Evolutionary conservation across 1,140 invertebrate genomes (phyloP).

Genomic region (Anastrepha obliqua): DNA sequence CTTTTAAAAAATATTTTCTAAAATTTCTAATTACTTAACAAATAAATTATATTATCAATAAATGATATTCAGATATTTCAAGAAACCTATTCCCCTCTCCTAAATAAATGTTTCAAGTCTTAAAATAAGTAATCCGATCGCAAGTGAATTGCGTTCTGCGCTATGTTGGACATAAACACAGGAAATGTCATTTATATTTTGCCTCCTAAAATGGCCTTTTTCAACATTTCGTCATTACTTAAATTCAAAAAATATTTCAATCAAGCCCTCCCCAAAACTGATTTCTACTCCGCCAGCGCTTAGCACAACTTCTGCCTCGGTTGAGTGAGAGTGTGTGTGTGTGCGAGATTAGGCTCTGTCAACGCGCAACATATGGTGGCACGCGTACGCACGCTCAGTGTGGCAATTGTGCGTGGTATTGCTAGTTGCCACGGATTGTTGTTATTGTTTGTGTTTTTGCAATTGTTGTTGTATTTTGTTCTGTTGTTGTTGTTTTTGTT

Average conservation of each 20-base stretch:
- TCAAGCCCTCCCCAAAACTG: background rate
- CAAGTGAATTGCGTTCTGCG: too few relatives aligned
- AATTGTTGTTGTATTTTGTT: background rate
- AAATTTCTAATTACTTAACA: too few relatives aligned
- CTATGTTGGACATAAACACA: too few relatives aligned
- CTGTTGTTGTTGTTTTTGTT: background rate
- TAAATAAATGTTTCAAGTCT: too few relatives aligned
- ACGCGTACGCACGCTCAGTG: constrained; percentile 18
- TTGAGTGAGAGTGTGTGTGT: background rate
- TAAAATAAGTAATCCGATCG: too few relatives aligned
- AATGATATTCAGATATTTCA: too few relatives aligned
- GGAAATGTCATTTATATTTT: too few relatives aligned
- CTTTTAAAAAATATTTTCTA: too few relatives aligned
- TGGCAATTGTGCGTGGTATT: constrained; percentile 24
- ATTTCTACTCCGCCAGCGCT: background rate
- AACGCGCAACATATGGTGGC: constrained; percentile 45
- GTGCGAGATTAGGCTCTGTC: constrained; percentile 11
- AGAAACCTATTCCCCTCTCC: too few relatives aligned
- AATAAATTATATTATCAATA: too few relatives aligned
- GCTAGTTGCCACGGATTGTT: background rate
- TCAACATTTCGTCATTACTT: too few relatives aligned
- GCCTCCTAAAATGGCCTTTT: too few relatives aligned
- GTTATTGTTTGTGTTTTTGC: background rate
- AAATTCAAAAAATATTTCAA: background rate
- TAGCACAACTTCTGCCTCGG: background rate